Percentiles rank a stretch among this genome's conserved stretches.
phyloP scores from a whole-genome alignment of 2,888 invertebrate genomes.

The Drosophila neonasuta region DNA sequence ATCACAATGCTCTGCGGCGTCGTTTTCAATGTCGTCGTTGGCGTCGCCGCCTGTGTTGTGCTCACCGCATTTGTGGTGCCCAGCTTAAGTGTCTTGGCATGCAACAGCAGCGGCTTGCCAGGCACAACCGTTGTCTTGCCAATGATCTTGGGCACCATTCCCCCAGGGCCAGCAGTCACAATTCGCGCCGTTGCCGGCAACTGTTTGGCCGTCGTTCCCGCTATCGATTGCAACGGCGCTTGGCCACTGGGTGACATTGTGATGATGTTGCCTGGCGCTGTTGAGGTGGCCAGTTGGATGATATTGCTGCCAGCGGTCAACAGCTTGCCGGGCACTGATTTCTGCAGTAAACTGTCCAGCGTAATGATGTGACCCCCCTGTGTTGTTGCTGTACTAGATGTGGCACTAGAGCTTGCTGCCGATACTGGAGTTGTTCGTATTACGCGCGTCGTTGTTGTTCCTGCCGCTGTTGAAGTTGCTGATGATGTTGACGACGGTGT shows the following conservation, averaged over 20 bases:
- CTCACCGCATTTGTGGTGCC: constrained; percentile 80
- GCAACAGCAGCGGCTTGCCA: constrained; percentile 63
- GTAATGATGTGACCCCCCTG: constrained; percentile 83
- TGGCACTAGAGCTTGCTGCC: constrained; percentile 25
- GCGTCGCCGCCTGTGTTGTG: constrained; percentile 81
- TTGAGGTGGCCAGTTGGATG: constrained; percentile 83
- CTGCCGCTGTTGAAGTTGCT: constrained; percentile 32
- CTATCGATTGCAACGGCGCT: constrained; percentile 76
- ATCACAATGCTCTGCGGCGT: constrained; percentile 80
- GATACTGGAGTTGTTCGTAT: constrained; percentile 54
- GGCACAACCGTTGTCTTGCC: constrained; percentile 73
- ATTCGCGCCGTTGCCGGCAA: constrained; percentile 56
- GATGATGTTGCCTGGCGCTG: constrained; percentile 48
- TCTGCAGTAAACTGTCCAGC: constrained; percentile 79
- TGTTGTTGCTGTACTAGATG: constrained; percentile 82
- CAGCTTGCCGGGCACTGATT: constrained; percentile 63
- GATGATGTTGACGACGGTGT: constrained; percentile 8
- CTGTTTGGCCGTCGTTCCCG: constrained; percentile 33
- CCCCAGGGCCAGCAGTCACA: constrained; percentile 75
- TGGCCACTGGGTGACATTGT: constrained; percentile 48
- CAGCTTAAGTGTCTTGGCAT: constrained; percentile 62
- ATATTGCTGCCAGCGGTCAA: constrained; percentile 82
- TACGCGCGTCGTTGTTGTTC: constrained; percentile 51
- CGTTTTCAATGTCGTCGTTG: constrained; percentile 63
- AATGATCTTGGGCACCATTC: constrained; percentile 82